Evolutionary conservation across 2,113 vertebrate species (phyloP).

Genomic region (Propithecus coquereli): DNA sequence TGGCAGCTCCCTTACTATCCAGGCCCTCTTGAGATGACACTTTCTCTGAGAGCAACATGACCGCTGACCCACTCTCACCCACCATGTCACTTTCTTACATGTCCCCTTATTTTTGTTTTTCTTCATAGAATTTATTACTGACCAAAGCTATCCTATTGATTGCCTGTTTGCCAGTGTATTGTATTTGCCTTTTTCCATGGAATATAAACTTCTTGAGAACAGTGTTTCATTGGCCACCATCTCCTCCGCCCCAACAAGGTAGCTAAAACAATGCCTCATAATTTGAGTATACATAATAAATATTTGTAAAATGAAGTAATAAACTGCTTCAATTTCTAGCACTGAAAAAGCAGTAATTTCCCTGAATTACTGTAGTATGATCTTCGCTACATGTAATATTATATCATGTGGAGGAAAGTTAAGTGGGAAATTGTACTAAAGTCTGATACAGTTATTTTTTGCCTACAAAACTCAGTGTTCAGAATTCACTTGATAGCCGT

Average conservation of each 20-base stretch:
- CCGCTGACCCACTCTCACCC: fast-evolving
- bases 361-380: background rate
- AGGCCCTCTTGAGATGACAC: background rate
- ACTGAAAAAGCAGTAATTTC: background rate
- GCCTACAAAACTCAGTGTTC: background rate
- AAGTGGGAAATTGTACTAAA: background rate
- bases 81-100: background rate
- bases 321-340: background rate
- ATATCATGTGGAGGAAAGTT: background rate
- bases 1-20: background rate
- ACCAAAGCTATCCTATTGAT: background rate
- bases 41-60: background rate
- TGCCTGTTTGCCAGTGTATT: background rate
- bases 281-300: background rate
- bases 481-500: background rate
- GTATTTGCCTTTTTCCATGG: background rate
- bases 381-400: background rate
- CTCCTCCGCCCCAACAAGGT: background rate
- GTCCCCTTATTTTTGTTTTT: background rate
- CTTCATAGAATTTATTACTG: background rate
- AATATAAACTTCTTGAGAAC: background rate
- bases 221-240: background rate
- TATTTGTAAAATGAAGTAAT: constrained; percentile 41
- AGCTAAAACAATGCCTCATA: background rate
- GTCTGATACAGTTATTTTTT: background rate